Evolutionary conservation across 2,113 vertebrate species (phyloP).

Genomic region (Elephantulus edwardii): DNA sequence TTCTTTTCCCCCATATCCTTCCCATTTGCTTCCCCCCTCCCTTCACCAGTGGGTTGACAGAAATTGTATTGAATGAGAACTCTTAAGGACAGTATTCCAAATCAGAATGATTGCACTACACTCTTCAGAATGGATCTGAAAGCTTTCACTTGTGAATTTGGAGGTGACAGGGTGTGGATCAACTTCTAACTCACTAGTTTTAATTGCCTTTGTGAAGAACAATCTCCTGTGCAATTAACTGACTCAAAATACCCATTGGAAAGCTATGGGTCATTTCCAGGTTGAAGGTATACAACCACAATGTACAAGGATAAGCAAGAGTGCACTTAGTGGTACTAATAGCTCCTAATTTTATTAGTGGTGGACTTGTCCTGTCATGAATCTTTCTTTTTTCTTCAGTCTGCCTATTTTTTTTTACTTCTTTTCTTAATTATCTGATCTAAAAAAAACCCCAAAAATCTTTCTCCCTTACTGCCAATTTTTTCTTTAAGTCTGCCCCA

Average conservation of each 20-base stretch:
- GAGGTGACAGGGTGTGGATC: not conserved
- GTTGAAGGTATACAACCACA: too few relatives aligned
- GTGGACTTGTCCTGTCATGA: not conserved
- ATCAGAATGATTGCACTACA: not conserved
- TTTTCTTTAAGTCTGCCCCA: not conserved
- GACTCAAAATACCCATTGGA: too few relatives aligned
- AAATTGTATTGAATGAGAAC: not conserved
- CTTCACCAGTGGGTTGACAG: too few relatives aligned
- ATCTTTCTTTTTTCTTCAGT: conserved; percentile 25
- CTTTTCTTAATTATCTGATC: not conserved
- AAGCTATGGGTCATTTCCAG: too few relatives aligned
- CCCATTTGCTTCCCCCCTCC: too few relatives aligned
- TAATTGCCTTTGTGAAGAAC: not conserved
- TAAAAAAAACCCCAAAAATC: not conserved
- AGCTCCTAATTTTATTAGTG: not conserved
- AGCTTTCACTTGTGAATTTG: not conserved
- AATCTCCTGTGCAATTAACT: too few relatives aligned
- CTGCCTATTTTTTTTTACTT: not conserved
- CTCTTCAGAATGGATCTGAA: conserved; percentile 2
- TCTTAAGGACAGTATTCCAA: not conserved
- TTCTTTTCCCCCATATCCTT: too few relatives aligned
- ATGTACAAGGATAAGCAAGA: not conserved
- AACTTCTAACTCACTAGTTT: not conserved
- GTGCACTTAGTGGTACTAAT: not conserved
- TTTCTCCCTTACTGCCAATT: not conserved